These are phyloP conservation scores for Galaxias olidus DNA, from an alignment of 2,797 vertebrate species.

Conservation along the genomic window DNA sequence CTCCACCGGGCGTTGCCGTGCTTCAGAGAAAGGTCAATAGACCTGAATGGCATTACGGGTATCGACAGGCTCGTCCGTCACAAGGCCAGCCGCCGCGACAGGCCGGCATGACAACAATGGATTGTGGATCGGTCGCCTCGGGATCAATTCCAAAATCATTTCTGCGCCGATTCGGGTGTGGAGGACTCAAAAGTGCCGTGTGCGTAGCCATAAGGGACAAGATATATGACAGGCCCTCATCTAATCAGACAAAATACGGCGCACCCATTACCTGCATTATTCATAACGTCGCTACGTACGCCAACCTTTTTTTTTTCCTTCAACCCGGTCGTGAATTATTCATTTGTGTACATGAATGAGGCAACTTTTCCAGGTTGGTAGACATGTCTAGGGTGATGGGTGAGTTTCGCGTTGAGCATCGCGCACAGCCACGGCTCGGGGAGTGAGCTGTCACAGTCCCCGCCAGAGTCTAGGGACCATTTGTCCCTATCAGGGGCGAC, in stretches of 20 bases:
- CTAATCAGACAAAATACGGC: slow-evolving; percentile 49
- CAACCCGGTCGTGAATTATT: slow-evolving; percentile 56
- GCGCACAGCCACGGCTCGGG: slow-evolving; percentile 14
- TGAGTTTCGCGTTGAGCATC: slow-evolving; percentile 40
- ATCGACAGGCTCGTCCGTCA: slow-evolving; percentile 63
- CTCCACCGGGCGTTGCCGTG: slow-evolving; percentile 55
- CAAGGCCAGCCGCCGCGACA: slow-evolving; percentile 34
- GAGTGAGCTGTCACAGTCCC: background rate
- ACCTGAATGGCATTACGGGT: slow-evolving; percentile 51
- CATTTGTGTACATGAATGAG: slow-evolving; percentile 52
- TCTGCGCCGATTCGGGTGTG: slow-evolving; percentile 46
- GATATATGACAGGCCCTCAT: slow-evolving; percentile 34
- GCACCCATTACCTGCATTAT: slow-evolving; percentile 50
- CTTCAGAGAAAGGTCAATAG: slow-evolving; percentile 67
- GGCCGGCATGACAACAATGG: slow-evolving; percentile 50
- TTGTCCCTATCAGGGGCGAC: slow-evolving; percentile 35
- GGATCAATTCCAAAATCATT: slow-evolving; percentile 68
- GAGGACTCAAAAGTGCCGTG: slow-evolving; percentile 47
- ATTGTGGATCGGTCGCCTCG: slow-evolving; percentile 55
- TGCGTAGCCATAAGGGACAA: slow-evolving; percentile 44
- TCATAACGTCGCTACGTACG: slow-evolving; percentile 37
- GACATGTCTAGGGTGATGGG: slow-evolving; percentile 27
- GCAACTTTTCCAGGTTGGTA: slow-evolving; percentile 28
- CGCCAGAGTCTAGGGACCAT: slow-evolving; percentile 34
- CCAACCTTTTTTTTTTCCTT: background rate